Evolutionary conservation across 2,797 vertebrate genomes (phyloP).

Genomic region (Brachyalestes nurse): DNA sequence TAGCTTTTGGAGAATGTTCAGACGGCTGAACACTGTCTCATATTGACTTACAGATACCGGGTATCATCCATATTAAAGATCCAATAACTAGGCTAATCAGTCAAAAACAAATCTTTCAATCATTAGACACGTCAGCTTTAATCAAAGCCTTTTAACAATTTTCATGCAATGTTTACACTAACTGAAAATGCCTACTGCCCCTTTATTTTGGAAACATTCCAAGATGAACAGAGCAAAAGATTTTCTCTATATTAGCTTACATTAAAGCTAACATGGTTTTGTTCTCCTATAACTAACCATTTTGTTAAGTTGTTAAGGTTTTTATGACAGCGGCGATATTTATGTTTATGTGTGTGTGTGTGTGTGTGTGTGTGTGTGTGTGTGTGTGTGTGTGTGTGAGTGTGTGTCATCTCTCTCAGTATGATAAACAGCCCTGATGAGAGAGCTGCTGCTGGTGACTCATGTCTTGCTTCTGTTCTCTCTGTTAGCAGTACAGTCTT

Average conservation of each 20-base stretch:
- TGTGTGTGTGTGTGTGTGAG: not conserved
- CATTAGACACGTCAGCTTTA: too few relatives aligned
- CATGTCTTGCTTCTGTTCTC: slow-evolving; percentile 41
- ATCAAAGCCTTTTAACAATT: too few relatives aligned
- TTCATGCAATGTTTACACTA: not conserved
- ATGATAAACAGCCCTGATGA: slow-evolving; percentile 40
- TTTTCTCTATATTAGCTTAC: not conserved
- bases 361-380: not conserved
- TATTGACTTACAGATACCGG: too few relatives aligned
- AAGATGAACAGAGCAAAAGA: not conserved
- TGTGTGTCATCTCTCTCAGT: not conserved
- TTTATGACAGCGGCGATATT: too few relatives aligned
- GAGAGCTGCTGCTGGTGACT: slow-evolving; percentile 40
- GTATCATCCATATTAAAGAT: too few relatives aligned
- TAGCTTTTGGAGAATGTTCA: too few relatives aligned
- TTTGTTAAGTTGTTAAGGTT: not conserved
- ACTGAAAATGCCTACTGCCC: not conserved
- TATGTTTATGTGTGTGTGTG: not conserved
- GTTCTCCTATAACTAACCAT: not conserved
- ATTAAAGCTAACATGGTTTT: not conserved
- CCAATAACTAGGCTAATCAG: too few relatives aligned
- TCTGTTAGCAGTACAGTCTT: not conserved
- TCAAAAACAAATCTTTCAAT: too few relatives aligned
- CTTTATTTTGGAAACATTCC: too few relatives aligned
- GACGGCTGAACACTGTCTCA: too few relatives aligned